Conservation (phyloP, 30 jellyfish, hydroid and myxozoan species). For the Hydractinia echinata region DNA sequence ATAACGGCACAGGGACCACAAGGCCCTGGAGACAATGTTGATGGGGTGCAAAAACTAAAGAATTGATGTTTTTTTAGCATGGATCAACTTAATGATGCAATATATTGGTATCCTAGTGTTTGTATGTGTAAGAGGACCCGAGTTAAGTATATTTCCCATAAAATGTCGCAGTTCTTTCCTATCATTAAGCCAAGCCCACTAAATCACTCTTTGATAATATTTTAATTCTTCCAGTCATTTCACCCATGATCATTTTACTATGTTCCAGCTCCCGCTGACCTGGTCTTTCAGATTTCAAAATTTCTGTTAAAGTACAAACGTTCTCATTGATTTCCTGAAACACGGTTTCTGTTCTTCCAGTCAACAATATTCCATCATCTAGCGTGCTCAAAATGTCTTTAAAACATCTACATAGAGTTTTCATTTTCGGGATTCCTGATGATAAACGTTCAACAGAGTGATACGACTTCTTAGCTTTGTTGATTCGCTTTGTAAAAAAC, state of each 20-base stretch:
- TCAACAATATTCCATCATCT: background rate
- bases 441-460: background rate
- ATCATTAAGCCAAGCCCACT: background rate
- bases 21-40: too few relatives aligned
- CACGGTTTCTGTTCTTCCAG: background rate
- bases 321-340: slow-evolving; percentile 12
- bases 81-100: too few relatives aligned
- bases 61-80: too few relatives aligned
- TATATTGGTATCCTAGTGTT: too few relatives aligned
- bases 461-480: background rate
- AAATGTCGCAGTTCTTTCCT: too few relatives aligned
- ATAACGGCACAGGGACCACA: too few relatives aligned
- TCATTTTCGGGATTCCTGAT: slow-evolving; percentile 15
- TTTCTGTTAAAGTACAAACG: background rate
- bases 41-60: too few relatives aligned
- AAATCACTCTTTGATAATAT: background rate
- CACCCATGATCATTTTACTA: slow-evolving; percentile 10
- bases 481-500: background rate
- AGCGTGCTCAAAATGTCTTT: background rate
- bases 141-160: too few relatives aligned
- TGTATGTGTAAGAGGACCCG: too few relatives aligned
- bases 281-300: background rate
- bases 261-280: slow-evolving; percentile 22
- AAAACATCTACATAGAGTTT: slow-evolving; percentile 1
- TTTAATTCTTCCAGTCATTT: slow-evolving; percentile 5